Percentiles rank a stretch among this genome's conserved stretches.
Evolutionary conservation across 2,888 invertebrate genomes (phyloP).

Genomic region (Eilema sororculum): DNA sequence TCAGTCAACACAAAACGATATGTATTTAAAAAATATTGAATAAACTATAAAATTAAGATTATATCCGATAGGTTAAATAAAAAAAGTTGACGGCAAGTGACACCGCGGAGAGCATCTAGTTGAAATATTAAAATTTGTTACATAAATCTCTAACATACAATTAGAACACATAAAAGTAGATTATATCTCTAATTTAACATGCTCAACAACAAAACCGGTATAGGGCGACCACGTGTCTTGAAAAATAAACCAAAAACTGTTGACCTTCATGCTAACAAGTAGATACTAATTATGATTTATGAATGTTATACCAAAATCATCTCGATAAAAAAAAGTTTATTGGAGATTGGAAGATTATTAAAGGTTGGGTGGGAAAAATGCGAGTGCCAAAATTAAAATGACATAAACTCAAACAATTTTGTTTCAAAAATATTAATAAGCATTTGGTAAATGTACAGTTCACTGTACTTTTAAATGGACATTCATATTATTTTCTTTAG

Average conservation of each 20-base stretch:
- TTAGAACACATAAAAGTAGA: constrained; percentile 5
- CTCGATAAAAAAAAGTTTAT: not conserved
- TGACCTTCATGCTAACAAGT: not conserved
- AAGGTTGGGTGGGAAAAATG: too few relatives aligned
- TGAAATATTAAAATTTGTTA: not conserved
- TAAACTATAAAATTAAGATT: too few relatives aligned
- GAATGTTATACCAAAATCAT: not conserved
- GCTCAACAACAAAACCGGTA: constrained; percentile 9
- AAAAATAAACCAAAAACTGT: constrained; percentile 7
- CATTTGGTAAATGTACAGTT: too few relatives aligned
- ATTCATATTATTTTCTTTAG: too few relatives aligned
- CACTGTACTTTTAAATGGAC: too few relatives aligned
- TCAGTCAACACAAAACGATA: too few relatives aligned
- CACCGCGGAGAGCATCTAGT: not conserved
- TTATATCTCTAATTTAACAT: constrained; percentile 9
- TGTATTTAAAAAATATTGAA: too few relatives aligned
- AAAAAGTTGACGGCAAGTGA: not conserved
- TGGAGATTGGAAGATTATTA: not conserved
- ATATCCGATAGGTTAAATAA: not conserved
- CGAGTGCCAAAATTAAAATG: too few relatives aligned
- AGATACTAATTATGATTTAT: not conserved
- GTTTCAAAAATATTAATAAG: too few relatives aligned
- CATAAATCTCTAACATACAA: constrained; percentile 6
- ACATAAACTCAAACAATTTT: too few relatives aligned
- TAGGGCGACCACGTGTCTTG: constrained; percentile 15